phyloP scores from a whole-genome alignment of 2,113 vertebrate genomes.

The Eudyptes chrysolophus region DNA sequence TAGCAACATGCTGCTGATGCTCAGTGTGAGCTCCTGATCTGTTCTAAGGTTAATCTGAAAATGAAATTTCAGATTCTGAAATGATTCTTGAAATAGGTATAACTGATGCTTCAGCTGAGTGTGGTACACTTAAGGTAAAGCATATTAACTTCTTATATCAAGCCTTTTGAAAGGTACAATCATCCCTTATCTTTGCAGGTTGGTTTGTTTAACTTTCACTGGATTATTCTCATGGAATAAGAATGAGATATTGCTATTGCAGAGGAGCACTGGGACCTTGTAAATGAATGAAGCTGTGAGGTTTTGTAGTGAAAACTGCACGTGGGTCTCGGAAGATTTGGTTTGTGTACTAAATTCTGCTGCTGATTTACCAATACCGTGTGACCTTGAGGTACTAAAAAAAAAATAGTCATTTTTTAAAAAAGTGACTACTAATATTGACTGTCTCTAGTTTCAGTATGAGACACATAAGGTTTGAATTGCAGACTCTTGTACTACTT shows the following conservation, averaged over 20 bases:
- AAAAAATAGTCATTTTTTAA: background rate
- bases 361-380: background rate
- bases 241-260: slow-evolving; percentile 16
- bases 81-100: background rate
- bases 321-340: background rate
- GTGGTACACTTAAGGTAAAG: background rate
- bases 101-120: background rate
- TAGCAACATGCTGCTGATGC: background rate
- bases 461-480: background rate
- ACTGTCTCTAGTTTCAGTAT: background rate
- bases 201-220: slow-evolving; percentile 46
- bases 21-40: background rate
- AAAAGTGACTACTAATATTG: background rate
- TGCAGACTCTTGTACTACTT: background rate
- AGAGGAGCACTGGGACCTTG: background rate
- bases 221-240: background rate
- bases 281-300: slow-evolving; percentile 4
- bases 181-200: background rate
- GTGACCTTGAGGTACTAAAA: background rate
- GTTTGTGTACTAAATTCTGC: background rate
- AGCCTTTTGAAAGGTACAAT: background rate
- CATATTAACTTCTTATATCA: background rate
- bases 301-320: slow-evolving; percentile 13
- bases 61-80: background rate
- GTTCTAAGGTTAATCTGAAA: background rate